Percentiles rank a stretch among this genome's conserved stretches.
Evolutionary conservation across 2,113 vertebrate genomes (phyloP).

Genomic region (Myanophis thanlyinensis): DNA sequence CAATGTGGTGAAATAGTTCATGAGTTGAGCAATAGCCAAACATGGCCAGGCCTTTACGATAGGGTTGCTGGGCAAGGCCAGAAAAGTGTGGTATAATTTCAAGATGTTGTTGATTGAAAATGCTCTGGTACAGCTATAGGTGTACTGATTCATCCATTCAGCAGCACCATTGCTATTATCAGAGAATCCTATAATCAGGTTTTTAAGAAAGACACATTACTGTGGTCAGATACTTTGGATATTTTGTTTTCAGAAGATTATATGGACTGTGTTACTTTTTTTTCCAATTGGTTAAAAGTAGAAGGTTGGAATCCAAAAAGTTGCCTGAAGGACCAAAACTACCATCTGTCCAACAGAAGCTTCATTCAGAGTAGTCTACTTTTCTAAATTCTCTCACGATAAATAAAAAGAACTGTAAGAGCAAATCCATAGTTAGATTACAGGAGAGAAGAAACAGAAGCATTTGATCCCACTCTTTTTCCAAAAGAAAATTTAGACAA

Average conservation of each 20-base stretch:
- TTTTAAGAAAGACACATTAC: not conserved
- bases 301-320: not conserved
- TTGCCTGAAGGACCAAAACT: not conserved
- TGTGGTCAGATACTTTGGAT: not conserved
- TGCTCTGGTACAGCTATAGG: not conserved
- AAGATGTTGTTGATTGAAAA: slow-evolving; percentile 19
- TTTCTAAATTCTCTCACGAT: not conserved
- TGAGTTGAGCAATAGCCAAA: slow-evolving; percentile 61
- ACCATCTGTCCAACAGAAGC: not conserved
- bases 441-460: not conserved
- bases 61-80: slow-evolving; percentile 54
- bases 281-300: not conserved
- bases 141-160: slow-evolving; percentile 42
- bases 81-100: slow-evolving; percentile 56
- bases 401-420: not conserved
- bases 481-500: not conserved
- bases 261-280: not conserved
- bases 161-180: slow-evolving; percentile 38
- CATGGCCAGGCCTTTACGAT: slow-evolving; percentile 60
- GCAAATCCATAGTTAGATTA: slow-evolving; percentile 31
- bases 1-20: slow-evolving; percentile 51
- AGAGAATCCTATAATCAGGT: slow-evolving; percentile 25
- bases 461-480: not conserved
- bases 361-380: not conserved
- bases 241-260: not conserved